Evolutionary conservation across 2,888 invertebrate species (phyloP), one percentile per base, ranked within the genome.

Genomic region (Heteromyza rotundicornis): DNA sequence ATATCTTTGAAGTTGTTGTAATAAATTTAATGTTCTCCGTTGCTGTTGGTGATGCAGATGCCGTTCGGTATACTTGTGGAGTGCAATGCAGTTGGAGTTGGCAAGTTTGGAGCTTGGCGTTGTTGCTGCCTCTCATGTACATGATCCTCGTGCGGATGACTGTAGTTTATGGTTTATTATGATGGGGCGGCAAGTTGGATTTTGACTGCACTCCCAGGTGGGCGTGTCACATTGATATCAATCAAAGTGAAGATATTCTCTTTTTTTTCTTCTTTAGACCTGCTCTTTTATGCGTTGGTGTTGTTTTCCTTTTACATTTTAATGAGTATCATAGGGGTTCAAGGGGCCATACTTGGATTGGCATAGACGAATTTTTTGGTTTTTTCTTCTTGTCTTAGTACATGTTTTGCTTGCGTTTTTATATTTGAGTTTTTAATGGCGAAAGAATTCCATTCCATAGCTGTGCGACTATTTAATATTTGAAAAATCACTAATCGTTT

Each of bases 1-100:
- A 40, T 40, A 40, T 40, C 40, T 40, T n/a, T 40, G 16, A 40
- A 40, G 40, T 40, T 40, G 40, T 40, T 40, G 40, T 40, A 40
- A 40, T 40, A 40, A 40, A 40, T 40, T 40, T 40, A 40, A 40
- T 40, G 40, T 40, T 40, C 40, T 7, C 32, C 10, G 40, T 3
- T 14, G 40, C 14, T n/a, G 32, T 40, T 40, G 40, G 10, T 7
- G 3, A 27, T 10, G 27, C 27, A 27, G 27, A 27, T 27, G 27
- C 27, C 5, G 40, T n/a, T n/a, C 10, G 40, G 2, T 12, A 32
- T 32, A 8, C 12, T 32, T 12, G 32, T 32, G 32, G 32, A 8
- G 5, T 32, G 7, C 32, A 32, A 5, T 32, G 32, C 32, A 32
- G 12, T 12, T 12, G 12, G 7, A 32, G 32, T 32, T 32, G 32